Percentiles rank a stretch among this genome's conserved stretches.
These are phyloP conservation scores for Drosophila lacicola DNA, from an alignment of 2,888 invertebrate genomes.

Conservation along the genomic window DNA sequence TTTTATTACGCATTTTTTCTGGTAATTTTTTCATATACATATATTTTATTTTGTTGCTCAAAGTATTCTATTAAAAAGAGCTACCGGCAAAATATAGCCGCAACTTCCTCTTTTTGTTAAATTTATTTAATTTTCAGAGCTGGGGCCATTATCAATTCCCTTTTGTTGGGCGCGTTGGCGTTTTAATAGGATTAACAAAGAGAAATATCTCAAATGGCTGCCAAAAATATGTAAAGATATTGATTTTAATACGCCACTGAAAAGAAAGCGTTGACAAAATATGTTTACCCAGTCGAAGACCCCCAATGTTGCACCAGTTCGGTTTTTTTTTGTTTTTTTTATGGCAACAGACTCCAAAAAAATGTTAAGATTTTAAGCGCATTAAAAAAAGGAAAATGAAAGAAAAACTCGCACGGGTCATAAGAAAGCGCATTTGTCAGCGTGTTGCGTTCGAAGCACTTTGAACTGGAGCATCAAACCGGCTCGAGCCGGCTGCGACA, in stretches of 20 bases:
- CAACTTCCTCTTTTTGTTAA: background rate
- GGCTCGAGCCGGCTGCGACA: conserved; percentile 28
- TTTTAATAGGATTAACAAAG: conserved; percentile 59
- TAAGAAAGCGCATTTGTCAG: conserved; percentile 45
- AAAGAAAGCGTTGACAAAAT: conserved; percentile 67
- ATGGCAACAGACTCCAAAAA: conserved; percentile 9
- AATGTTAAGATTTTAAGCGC: conserved; percentile 66
- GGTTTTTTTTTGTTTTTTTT: background rate
- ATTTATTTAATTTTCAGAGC: conserved; percentile 2
- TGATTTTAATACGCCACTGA: conserved; percentile 48
- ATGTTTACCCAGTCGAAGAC: conserved; percentile 34
- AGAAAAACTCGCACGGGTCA: conserved; percentile 12
- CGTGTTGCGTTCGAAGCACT: conserved; percentile 13
- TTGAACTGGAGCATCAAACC: conserved; percentile 2
- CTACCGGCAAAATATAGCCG: background rate
- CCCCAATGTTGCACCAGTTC: conserved; percentile 38
- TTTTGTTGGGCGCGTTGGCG: conserved; percentile 43
- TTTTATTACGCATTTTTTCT: too few relatives aligned
- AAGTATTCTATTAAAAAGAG: too few relatives aligned
- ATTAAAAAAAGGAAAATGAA: conserved; percentile 38
- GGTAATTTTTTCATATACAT: too few relatives aligned
- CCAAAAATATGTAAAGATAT: conserved; percentile 63
- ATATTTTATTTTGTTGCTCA: too few relatives aligned
- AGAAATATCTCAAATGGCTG: conserved; percentile 47
- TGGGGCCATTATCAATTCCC: conserved; percentile 2